Evolutionary conservation across 2,113 vertebrate genomes (phyloP), one percentile per base, ranked within the genome.

Genomic region (Silurus asotus): DNA sequence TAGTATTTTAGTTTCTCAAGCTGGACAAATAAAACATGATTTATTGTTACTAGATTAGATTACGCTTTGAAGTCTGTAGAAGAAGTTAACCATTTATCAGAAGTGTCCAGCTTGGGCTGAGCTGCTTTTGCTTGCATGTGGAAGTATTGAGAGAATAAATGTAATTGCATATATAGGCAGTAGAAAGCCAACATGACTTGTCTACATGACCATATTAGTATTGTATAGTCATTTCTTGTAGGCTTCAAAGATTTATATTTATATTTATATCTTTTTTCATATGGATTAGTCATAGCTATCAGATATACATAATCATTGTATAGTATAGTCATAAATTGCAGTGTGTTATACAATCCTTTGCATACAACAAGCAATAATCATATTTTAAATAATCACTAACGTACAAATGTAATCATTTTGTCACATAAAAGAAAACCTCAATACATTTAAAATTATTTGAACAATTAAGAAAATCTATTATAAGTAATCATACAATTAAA

Each of bases 81-180:
- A 78, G n/a, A 80, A 77, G 79, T 88, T 82, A 9, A 37, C 53
- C 80, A 48, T 82, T 82, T 83, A 81, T 67, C 67, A 84, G 25
- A 88, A 5, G 17, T 37, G 74, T 79, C 17, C 37, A 61, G 74
- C 45, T 5, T 67, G 62, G 48, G 37, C n/a, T 14, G 20, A 84
- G 45, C 9, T 75, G 82, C 37, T 61, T 61, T 61, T n/a, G 69
- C 55, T 49, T 48, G 28, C 69, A 75, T 75, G 69, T 84, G 65
- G 64, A 56, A 67, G 49, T 11, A 70, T 55, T 23, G 51, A 83
- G 56, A 75, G 56, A 9, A n/a, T 7, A 61, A 59, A 23, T n/a
- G 56, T 11, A 75, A 61, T 53, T 23, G 82, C 53, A 83, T 7
- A 74, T 45, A 75, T 55, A 84, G 65, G 5, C 45, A 61, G 10